Conservation (phyloP, 2,113 vertebrate genomes). For the Cyprinodon variegatus region DNA sequence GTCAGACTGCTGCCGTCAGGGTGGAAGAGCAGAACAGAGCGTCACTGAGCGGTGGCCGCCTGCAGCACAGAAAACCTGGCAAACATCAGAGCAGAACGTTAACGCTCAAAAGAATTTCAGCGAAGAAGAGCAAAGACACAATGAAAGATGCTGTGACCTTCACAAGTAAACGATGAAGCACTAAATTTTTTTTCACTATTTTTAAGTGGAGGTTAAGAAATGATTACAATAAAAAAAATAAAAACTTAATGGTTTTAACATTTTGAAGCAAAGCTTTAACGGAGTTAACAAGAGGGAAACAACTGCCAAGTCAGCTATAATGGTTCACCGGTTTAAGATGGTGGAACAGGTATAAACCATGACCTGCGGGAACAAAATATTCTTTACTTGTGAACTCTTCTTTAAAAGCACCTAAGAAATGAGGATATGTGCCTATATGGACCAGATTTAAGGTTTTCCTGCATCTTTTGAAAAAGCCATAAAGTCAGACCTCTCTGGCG, state of each 20-base stretch:
- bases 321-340: not conserved
- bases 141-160: too few species aligned
- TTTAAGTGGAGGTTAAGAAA: not conserved
- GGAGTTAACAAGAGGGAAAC: not conserved
- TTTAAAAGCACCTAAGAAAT: not conserved
- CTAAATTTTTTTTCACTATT: not conserved
- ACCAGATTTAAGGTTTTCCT: too few species aligned
- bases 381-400: not conserved
- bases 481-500: too few species aligned
- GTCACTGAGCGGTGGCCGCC: conserved; percentile 85
- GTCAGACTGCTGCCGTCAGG: conserved; percentile 50
- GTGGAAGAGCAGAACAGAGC: conserved; percentile 38
- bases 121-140: not conserved
- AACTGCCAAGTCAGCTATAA: not conserved
- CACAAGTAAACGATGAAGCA: not conserved
- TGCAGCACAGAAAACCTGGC: conserved; percentile 81
- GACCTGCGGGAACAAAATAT: not conserved
- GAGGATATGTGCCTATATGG: not conserved
- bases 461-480: too few species aligned
- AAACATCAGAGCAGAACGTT: conserved; percentile 19
- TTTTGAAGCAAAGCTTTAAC: not conserved
- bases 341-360: not conserved
- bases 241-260: not conserved
- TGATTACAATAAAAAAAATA: not conserved
- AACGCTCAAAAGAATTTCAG: not conserved